phyloP scores from a whole-genome alignment of 1,140 invertebrate genomes.

The Homarus americanus region DNA sequence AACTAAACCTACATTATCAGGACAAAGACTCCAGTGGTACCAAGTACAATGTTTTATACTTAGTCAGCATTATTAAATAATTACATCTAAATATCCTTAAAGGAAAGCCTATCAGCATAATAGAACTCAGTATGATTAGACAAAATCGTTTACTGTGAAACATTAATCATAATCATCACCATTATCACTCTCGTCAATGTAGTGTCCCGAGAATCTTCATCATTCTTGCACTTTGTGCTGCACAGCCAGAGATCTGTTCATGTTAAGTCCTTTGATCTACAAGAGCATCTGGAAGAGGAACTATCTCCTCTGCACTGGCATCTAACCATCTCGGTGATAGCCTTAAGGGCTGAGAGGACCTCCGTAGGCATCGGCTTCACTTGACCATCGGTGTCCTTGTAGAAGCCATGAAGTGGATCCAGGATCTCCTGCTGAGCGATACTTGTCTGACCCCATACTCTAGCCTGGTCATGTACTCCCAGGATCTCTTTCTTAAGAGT shows the following conservation, averaged over 20 bases:
- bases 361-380: not conserved
- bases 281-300: too few relatives aligned
- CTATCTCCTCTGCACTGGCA: not conserved
- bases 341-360: not conserved
- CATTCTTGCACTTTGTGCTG: not conserved
- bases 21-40: too few relatives aligned
- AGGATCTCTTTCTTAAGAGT: constrained; percentile 7
- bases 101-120: too few relatives aligned
- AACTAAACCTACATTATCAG: too few relatives aligned
- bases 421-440: not conserved
- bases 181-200: too few relatives aligned
- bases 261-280: not conserved
- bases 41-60: too few relatives aligned
- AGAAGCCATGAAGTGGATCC: constrained; percentile 2
- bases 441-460: constrained; percentile 5
- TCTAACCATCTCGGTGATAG: constrained; percentile 8
- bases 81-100: too few relatives aligned
- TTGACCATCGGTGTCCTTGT: not conserved
- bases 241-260: not conserved
- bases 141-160: too few relatives aligned
- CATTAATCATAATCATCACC: too few relatives aligned
- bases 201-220: too few relatives aligned
- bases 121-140: too few relatives aligned
- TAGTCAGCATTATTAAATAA: too few relatives aligned
- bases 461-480: not conserved